Percentiles rank a stretch among this genome's conserved stretches.
Evolutionary conservation across 1,140 invertebrate species (phyloP).

Genomic region (Anadara kagoshimensis): DNA sequence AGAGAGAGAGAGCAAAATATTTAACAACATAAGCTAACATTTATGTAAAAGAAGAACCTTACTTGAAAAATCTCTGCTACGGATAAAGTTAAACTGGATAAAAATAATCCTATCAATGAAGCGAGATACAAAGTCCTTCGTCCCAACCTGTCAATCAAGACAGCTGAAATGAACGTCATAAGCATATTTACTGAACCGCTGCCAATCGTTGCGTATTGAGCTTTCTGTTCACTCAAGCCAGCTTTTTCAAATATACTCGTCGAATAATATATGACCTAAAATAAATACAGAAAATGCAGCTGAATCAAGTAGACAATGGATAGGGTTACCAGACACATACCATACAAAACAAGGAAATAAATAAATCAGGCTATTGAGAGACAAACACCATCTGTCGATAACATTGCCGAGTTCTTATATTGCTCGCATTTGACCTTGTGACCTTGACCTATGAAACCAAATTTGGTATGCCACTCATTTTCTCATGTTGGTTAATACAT

Average conservation of each 20-base stretch:
- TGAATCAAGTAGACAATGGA: too few species aligned
- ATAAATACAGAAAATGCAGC: slow-evolving; percentile 31
- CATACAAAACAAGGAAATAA: too few species aligned
- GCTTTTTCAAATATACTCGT: slow-evolving; percentile 81
- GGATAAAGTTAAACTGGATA: slow-evolving; percentile 76
- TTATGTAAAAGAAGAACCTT: not conserved
- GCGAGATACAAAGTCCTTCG: slow-evolving; percentile 85
- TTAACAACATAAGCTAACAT: too few species aligned
- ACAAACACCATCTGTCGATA: too few species aligned
- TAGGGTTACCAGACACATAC: too few species aligned
- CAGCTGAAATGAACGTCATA: slow-evolving; percentile 77
- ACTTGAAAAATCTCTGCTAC: slow-evolving; percentile 52
- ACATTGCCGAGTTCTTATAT: too few species aligned
- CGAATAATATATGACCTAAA: slow-evolving; percentile 88
- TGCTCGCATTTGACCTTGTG: too few species aligned
- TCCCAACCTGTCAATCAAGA: slow-evolving; percentile 77
- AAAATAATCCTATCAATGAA: slow-evolving; percentile 78
- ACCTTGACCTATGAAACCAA: too few species aligned
- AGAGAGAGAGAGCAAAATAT: too few species aligned
- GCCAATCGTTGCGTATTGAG: slow-evolving; percentile 84
- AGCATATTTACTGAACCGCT: slow-evolving; percentile 83
- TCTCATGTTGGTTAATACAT: too few species aligned
- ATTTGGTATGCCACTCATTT: too few species aligned
- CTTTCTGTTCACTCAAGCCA: slow-evolving; percentile 75
- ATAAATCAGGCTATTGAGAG: too few species aligned